These are phyloP conservation scores for Stenurella melanura DNA, from an alignment of 2,888 invertebrate genomes.

Conservation along the genomic window DNA sequence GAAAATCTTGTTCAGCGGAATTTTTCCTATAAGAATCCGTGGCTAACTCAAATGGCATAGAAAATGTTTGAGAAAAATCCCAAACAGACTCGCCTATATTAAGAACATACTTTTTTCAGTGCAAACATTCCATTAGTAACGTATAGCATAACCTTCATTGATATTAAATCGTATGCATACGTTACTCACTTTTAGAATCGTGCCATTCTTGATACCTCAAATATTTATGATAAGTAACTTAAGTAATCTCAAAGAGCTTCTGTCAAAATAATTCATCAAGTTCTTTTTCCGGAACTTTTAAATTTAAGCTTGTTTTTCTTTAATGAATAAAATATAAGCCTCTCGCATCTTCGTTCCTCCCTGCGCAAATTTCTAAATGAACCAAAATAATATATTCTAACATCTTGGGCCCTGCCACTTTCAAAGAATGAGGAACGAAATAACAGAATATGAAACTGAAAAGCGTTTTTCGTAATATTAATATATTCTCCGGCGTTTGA, in stretches of 20 bases:
- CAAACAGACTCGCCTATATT: too few relatives aligned
- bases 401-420: background rate
- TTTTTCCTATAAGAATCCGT: too few relatives aligned
- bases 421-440: background rate
- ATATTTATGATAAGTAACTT: background rate
- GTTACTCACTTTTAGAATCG: too few relatives aligned
- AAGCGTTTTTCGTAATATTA: background rate
- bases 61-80: too few relatives aligned
- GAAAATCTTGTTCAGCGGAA: too few relatives aligned
- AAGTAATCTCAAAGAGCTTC: background rate
- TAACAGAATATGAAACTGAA: slow-evolving; percentile 4
- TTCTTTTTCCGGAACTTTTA: background rate
- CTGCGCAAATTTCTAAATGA: background rate
- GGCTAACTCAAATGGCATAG: too few relatives aligned
- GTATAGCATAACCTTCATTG: too few relatives aligned
- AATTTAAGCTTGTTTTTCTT: background rate
- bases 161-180: too few relatives aligned
- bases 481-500: slow-evolving; percentile 7
- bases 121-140: too few relatives aligned
- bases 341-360: background rate
- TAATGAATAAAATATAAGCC: slow-evolving; percentile 2
- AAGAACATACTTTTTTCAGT: too few relatives aligned
- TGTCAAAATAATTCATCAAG: background rate
- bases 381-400: background rate
- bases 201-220: too few relatives aligned